A percentile compares a stretch with the other conserved stretches of the same genome.
Conservation (phyloP, 1,140 invertebrate species). For the Musca domestica region DNA sequence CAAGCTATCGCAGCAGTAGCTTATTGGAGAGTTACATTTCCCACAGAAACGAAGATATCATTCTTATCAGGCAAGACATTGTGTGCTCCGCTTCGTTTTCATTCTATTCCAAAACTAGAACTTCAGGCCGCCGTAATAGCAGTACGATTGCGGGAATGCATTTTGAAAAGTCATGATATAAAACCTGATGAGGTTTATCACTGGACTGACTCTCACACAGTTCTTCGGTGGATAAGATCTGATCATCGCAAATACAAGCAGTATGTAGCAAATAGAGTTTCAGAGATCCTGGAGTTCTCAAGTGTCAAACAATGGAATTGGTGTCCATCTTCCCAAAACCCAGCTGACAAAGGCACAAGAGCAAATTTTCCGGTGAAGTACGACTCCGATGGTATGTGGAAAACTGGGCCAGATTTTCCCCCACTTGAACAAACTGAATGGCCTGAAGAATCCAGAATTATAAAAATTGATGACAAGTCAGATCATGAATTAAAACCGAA, state of each 20-base stretch:
- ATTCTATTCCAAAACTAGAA: constrained; percentile 47
- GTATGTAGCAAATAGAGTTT: constrained; percentile 37
- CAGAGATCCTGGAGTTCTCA: constrained; percentile 33
- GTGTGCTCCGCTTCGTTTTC: constrained; percentile 36
- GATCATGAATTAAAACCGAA: not conserved
- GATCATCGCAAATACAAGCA: too few relatives aligned
- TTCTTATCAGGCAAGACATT: constrained; percentile 33
- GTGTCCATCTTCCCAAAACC: constrained; percentile 33
- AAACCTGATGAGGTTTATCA: not conserved
- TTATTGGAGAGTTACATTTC: constrained; percentile 23
- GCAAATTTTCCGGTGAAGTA: not conserved
- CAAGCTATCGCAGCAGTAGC: constrained; percentile 26
- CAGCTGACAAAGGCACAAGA: constrained; percentile 40
- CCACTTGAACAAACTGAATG: not conserved
- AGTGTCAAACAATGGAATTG: constrained; percentile 28
- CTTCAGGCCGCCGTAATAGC: constrained; percentile 43
- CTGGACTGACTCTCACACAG: constrained; percentile 3
- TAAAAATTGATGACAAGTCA: not conserved
- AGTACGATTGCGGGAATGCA: constrained; percentile 30
- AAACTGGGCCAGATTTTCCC: not conserved
- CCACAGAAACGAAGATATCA: not conserved
- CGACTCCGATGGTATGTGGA: not conserved
- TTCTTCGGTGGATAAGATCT: not conserved
- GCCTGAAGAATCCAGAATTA: not conserved
- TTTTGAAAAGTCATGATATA: constrained; percentile 3